Conservation (phyloP, 2,888 invertebrate genomes). For the Drosophila siamana region DNA sequence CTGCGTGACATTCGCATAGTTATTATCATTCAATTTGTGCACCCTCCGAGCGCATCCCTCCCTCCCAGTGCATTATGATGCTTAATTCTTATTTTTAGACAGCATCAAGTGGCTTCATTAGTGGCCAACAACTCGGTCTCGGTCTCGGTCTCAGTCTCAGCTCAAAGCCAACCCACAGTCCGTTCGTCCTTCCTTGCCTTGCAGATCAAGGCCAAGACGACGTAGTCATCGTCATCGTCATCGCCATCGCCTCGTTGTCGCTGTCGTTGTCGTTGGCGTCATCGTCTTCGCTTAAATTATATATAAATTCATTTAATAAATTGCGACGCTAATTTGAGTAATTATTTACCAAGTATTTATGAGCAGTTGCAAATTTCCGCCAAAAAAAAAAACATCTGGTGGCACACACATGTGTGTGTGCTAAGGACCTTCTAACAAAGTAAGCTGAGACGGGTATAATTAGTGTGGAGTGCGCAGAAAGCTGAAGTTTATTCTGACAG, state of each 20-base stretch:
- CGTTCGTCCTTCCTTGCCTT: too few species aligned
- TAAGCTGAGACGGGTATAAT: not conserved
- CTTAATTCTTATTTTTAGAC: slow-evolving; percentile 27
- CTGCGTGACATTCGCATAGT: slow-evolving; percentile 42
- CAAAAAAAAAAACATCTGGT: not conserved
- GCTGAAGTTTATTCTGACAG: too few species aligned
- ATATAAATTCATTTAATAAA: slow-evolving; percentile 72
- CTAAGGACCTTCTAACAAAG: slow-evolving; percentile 16
- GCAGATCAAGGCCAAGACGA: slow-evolving; percentile 34
- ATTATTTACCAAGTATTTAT: slow-evolving; percentile 72
- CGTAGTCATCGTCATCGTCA: not conserved
- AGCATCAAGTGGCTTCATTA: slow-evolving; percentile 56
- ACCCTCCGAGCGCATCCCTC: slow-evolving; percentile 10
- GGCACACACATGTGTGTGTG: slow-evolving; percentile 22
- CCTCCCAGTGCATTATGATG: slow-evolving; percentile 11
- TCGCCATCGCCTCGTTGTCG: not conserved
- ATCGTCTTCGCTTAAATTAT: slow-evolving; percentile 36
- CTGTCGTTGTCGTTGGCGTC: not conserved
- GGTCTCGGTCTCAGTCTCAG: slow-evolving; percentile 1
- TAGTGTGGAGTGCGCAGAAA: too few species aligned
- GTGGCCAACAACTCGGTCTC: slow-evolving; percentile 10
- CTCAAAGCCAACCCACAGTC: too few species aligned
- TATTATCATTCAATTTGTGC: slow-evolving; percentile 47
- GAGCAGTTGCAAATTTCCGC: slow-evolving; percentile 71
- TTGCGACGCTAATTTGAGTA: slow-evolving; percentile 73